A percentile compares a stretch with the other conserved stretches of the same genome.
phyloP scores from a whole-genome alignment of 2,113 vertebrate genomes.

The Eurystomus gularis region DNA sequence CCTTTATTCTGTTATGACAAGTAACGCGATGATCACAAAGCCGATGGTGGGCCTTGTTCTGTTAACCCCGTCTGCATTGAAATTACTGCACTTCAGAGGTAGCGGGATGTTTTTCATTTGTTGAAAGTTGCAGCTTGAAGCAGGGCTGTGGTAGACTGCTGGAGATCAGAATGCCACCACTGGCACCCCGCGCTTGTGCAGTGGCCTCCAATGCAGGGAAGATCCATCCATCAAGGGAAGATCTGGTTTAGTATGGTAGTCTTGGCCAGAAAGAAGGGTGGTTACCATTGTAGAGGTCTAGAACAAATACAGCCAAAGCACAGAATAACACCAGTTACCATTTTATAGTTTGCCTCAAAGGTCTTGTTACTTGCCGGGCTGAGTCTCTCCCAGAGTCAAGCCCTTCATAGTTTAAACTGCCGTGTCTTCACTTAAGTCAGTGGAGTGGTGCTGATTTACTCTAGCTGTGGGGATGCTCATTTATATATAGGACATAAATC shows the following conservation, averaged over 20 bases:
- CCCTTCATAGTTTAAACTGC: not conserved
- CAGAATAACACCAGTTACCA: no score
- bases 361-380: not conserved
- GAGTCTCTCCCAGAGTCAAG: not conserved
- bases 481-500: not conserved
- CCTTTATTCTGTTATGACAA: not conserved
- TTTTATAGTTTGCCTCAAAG: not conserved
- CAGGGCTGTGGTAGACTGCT: not conserved
- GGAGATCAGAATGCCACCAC: not conserved
- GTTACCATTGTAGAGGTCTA: not conserved
- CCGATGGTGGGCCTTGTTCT: not conserved
- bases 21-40: not conserved
- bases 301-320: not conserved
- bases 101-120: not conserved
- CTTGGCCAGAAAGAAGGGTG: not conserved
- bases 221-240: not conserved
- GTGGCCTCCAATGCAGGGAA: not conserved
- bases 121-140: not conserved
- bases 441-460: not conserved
- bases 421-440: not conserved
- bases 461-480: not conserved
- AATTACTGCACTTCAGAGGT: not conserved
- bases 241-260: accelerated
- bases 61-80: not conserved
- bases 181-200: not conserved